Base-by-base conservation (phyloP, 2,797 vertebrate genomes). In the Crax fasciolata region DNA sequence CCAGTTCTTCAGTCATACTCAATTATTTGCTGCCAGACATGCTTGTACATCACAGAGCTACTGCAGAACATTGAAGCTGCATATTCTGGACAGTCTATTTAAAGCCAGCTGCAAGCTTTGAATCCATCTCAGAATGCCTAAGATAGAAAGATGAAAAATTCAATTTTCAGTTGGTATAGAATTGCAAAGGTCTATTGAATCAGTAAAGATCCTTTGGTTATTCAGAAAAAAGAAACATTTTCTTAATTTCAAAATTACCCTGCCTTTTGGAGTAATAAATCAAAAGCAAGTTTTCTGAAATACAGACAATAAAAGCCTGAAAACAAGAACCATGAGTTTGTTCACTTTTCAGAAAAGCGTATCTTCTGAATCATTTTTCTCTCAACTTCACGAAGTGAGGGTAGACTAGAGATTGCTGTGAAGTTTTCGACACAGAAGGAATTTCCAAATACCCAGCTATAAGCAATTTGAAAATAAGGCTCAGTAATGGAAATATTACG, bases 101-200 rank as follows among this genome's bases (percentile, higher is more conserved):
- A 38, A 51, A 38, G 25, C 17, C 66, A 51, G 17, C 8, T 55
- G 16, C 3, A 28, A 1, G 1, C 11, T 83, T 48, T 58, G 10
- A 71, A 73, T 5, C 6, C 62, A 67, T 2, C 5, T 35, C 19
- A 74, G 21, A 41, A 58, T 0, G 1, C 1, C 2, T 13, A 52
- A 43, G 9, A 71, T 3, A 43, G 3, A 79, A 63, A 80, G 35
- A 48, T 4, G 17, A 17, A 48, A 68, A 55, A 3, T 0, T 13
- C 8, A 27, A 41, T 28, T 73, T 66, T 78, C 28, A 30, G 58
- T 52, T 71, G 11, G 1, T 16, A 58, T n/a, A 58, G 52, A 54
- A 8, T n/a, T 41, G 19, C 32, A 59, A 74, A 52, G 6, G 9
- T 68, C 32, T 61, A 28, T 2, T n/a, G 46, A 65, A 39, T 55